Percentiles rank a stretch among this genome's conserved stretches.
Conservation (phyloP, 2,113 vertebrate genomes). For the Oenanthe oenanthe region DNA sequence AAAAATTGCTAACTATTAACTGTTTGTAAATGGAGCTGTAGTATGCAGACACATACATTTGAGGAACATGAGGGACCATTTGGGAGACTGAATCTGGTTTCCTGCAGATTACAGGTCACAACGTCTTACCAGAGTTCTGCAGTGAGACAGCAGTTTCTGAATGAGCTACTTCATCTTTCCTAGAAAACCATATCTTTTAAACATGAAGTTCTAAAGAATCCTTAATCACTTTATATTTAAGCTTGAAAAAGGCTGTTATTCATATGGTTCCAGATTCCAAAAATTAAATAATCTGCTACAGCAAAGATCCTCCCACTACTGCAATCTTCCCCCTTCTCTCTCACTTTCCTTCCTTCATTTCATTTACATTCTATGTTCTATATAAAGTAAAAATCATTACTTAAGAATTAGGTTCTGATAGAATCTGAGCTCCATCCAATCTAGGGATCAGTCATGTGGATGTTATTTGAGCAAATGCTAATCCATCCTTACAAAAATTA, state of each 20-base stretch:
- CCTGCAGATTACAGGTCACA: background rate
- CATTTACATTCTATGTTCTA: background rate
- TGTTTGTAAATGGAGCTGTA: background rate
- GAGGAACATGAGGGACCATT: background rate
- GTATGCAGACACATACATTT: background rate
- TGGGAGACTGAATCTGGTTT: background rate
- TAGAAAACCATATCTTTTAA: background rate
- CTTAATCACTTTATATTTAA: background rate
- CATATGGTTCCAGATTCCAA: background rate
- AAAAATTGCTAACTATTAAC: slow-evolving; percentile 13
- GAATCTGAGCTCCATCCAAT: background rate
- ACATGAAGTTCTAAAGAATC: background rate
- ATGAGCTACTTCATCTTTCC: background rate
- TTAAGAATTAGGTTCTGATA: background rate
- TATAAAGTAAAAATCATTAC: background rate
- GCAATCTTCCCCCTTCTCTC: background rate
- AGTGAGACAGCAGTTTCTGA: background rate
- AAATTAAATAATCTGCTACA: background rate
- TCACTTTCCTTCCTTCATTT: background rate
- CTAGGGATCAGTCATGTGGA: background rate
- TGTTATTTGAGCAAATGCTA: background rate
- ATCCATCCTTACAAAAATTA: background rate
- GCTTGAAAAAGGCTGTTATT: background rate
- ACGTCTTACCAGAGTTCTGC: background rate
- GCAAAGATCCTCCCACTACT: background rate